phyloP scores from a whole-genome alignment of 2,797 vertebrate species.

The Gephyroberyx darwinii region DNA sequence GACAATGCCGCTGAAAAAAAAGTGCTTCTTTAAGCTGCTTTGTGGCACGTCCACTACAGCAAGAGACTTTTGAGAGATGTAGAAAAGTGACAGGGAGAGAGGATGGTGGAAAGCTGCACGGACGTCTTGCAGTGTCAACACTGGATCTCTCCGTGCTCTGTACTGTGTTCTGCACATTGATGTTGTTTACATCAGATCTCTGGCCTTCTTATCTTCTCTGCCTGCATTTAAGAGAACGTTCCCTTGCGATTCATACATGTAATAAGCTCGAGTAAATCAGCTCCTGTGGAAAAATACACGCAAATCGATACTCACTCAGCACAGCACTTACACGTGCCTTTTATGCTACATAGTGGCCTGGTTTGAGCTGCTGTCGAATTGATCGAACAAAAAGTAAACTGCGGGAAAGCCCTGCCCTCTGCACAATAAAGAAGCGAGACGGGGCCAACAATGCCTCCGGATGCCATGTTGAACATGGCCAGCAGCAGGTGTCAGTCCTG shows the following conservation, averaged over 20 bases:
- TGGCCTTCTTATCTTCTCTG: slow-evolving; percentile 21
- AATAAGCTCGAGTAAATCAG: slow-evolving; percentile 58
- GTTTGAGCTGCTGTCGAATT: slow-evolving; percentile 22
- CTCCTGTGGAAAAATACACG: slow-evolving; percentile 34
- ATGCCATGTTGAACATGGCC: slow-evolving; percentile 58
- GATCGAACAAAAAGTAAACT: slow-evolving; percentile 25
- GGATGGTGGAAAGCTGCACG: background rate
- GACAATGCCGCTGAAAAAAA: background rate
- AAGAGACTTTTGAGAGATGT: slow-evolving; percentile 3
- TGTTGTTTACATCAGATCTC: slow-evolving; percentile 27
- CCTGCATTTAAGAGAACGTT: slow-evolving; percentile 14
- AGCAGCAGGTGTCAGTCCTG: slow-evolving; percentile 58
- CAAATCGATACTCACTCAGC: slow-evolving; percentile 34
- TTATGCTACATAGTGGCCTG: slow-evolving; percentile 5
- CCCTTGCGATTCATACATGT: slow-evolving; percentile 36
- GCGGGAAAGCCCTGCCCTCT: background rate
- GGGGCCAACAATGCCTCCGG: slow-evolving; percentile 23
- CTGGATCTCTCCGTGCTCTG: background rate
- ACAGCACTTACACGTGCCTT: slow-evolving; percentile 2
- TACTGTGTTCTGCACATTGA: background rate
- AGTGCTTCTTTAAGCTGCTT: background rate
- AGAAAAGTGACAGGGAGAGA: slow-evolving; percentile 1
- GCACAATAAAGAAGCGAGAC: slow-evolving; percentile 34
- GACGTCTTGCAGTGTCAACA: background rate
- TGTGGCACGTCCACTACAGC: background rate